Evolutionary conservation across 2,113 vertebrate species (phyloP), one percentile per base, ranked within the genome.

Genomic region (Barbus barbus): DNA sequence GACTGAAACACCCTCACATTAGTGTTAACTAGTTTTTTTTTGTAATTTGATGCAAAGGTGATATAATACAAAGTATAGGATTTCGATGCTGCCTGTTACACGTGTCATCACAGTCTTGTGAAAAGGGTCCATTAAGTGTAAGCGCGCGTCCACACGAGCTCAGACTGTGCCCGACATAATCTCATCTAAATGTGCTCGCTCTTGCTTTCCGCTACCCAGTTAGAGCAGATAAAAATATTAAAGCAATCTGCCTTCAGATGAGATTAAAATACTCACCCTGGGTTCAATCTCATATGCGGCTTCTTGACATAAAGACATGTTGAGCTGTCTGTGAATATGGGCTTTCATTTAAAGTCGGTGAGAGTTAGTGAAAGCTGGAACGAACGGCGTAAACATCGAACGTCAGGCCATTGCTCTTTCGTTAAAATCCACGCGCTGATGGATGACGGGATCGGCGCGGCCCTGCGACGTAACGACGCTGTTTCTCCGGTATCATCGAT

Each of bases 301-400:
- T n/a, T 84, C 76, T 71, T 71, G 86, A 87, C 86, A 83, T 83
- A 13, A 87, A 85, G 86, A 87, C 83, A 67, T 74, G 83, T 85
- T 41, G 83, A 63, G 74, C 80, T 80, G 86, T 83, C 80, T 83
- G 86, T 85, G 58, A 80, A 77, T 20, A 71, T 24, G 44, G 41
- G 44, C 58, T 73, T 83, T 36, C 48, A 84, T 83, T 61, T 33
- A 72, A 56, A 81, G 83, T 76, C 48, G 44, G 60, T 31, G 76
- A 81, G 74, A 82, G 73, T 33, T 73, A 75, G 26, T 51, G 41
- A 75, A 38, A 44, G 56, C 56, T 76, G 72, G 58, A 79, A 76
- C 7, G 85, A 83, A 56, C 22, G 18, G 56, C 12, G 83, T 74
- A 82, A 78, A 78, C 84, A 82, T 26, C 61, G 61, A 65, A 13